These are phyloP conservation scores for Drepana arcuata DNA, from an alignment of 1,140 invertebrate genomes.

Conservation along the genomic window DNA sequence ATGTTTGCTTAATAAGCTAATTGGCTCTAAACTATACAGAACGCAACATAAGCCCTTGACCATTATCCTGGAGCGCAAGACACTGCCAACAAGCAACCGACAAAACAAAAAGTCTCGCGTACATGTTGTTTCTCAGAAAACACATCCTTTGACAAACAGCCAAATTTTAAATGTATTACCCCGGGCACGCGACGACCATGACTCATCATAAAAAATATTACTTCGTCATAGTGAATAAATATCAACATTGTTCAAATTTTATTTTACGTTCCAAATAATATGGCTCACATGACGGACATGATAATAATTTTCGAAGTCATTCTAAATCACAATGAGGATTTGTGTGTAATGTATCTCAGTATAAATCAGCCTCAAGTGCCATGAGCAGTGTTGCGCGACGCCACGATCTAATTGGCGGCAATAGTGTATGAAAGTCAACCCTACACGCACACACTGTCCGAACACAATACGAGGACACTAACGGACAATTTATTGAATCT, in stretches of 20 bases:
- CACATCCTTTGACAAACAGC: slow-evolving; percentile 13
- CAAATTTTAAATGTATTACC: slow-evolving; percentile 9
- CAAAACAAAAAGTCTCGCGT: slow-evolving; percentile 3
- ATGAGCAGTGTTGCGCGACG: slow-evolving; percentile 9
- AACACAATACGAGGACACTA: slow-evolving; percentile 22
- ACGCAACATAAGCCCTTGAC: no score
- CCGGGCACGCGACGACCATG: neutral
- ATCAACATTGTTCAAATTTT: no score
- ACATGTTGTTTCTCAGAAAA: slow-evolving; percentile 7
- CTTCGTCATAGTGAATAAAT: no score
- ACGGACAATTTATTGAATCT: slow-evolving; percentile 40
- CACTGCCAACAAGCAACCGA: no score
- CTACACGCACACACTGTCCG: slow-evolving; percentile 13
- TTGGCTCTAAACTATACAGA: no score
- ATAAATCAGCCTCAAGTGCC: slow-evolving; percentile 5
- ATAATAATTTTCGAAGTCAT: no score
- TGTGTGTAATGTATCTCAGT: slow-evolving; percentile 2
- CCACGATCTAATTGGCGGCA: slow-evolving; percentile 27
- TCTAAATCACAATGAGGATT: no score
- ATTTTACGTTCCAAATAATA: no score
- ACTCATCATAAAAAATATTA: slow-evolving; percentile 5
- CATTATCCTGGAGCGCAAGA: no score
- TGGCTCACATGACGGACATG: no score
- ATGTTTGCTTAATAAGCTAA: no score
- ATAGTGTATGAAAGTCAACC: slow-evolving; percentile 32